Conservation (phyloP, 1,140 invertebrate genomes). For the Diachasmimorpha longicaudata region DNA sequence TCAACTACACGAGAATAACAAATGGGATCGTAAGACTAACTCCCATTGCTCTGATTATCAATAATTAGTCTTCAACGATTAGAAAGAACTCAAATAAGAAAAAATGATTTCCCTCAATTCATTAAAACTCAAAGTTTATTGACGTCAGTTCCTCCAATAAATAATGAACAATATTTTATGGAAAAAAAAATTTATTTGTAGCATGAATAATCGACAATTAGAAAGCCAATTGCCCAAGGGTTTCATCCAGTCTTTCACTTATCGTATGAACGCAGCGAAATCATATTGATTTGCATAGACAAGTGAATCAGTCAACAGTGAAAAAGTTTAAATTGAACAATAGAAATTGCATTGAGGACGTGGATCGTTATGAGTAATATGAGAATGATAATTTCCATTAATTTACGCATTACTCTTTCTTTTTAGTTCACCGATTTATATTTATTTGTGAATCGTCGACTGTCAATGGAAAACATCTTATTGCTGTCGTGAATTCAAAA, state of each 20-base stretch:
- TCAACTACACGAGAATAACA: background rate
- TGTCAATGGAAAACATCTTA: no score
- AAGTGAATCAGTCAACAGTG: background rate
- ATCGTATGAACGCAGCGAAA: conserved; percentile 1
- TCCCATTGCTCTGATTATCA: background rate
- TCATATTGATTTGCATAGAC: conserved; percentile 22
- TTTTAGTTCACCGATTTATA: no score
- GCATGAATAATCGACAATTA: conserved; percentile 20
- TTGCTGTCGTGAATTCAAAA: no score
- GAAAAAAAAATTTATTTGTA: background rate
- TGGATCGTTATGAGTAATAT: no score
- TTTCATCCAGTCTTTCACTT: conserved; percentile 11
- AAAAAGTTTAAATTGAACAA: background rate
- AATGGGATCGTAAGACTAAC: background rate
- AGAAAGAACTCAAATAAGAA: background rate
- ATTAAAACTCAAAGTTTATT: background rate
- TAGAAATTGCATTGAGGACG: no score
- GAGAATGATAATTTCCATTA: no score
- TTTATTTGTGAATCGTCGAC: no score
- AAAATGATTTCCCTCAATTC: background rate
- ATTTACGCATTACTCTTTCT: no score
- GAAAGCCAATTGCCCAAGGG: conserved; percentile 6
- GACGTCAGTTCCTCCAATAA: background rate
- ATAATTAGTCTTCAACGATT: background rate
- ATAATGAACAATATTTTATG: background rate